Evolutionary conservation across 2,888 invertebrate species (phyloP).

Genomic region (Siphonodentalium dalli): DNA sequence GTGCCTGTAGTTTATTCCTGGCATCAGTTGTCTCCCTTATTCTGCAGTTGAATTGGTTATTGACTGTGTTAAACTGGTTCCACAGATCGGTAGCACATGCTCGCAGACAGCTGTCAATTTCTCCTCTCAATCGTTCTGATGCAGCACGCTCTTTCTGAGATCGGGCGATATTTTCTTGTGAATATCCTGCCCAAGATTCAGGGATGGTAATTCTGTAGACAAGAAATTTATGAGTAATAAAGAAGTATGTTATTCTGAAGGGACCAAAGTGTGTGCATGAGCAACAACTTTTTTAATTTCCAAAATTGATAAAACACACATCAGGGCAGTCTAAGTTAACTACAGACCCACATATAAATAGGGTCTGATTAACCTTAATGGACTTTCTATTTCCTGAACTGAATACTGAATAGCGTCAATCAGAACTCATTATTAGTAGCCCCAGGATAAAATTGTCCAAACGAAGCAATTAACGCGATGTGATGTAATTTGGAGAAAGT

Average conservation of each 20-base stretch:
- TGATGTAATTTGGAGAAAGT: too few relatives aligned
- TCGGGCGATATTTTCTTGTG: slow-evolving; percentile 64
- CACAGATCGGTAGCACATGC: slow-evolving; percentile 65
- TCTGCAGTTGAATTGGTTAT: slow-evolving; percentile 62
- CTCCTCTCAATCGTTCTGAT: slow-evolving; percentile 61
- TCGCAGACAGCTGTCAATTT: slow-evolving; percentile 61
- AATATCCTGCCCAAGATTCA: slow-evolving; percentile 63
- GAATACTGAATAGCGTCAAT: too few relatives aligned
- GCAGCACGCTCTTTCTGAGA: slow-evolving; percentile 64
- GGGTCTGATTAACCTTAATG: too few relatives aligned
- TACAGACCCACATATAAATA: too few relatives aligned
- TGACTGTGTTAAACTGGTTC: slow-evolving; percentile 65
- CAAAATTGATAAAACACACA: too few relatives aligned
- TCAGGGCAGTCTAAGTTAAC: too few relatives aligned
- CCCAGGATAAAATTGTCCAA: too few relatives aligned
- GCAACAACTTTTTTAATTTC: too few relatives aligned
- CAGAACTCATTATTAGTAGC: too few relatives aligned
- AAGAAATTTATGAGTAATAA: background rate
- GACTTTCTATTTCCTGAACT: too few relatives aligned
- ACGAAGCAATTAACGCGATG: too few relatives aligned
- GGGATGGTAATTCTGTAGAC: slow-evolving; percentile 74
- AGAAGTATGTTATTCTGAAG: background rate
- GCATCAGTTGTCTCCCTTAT: slow-evolving; percentile 63
- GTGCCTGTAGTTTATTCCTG: slow-evolving; percentile 64
- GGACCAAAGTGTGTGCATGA: too few relatives aligned